A percentile compares a stretch with the other conserved stretches of the same genome.
These are phyloP conservation scores for Zelostemma sp. DNA, from an alignment of 1,140 invertebrate genomes.

Conservation along the genomic window DNA sequence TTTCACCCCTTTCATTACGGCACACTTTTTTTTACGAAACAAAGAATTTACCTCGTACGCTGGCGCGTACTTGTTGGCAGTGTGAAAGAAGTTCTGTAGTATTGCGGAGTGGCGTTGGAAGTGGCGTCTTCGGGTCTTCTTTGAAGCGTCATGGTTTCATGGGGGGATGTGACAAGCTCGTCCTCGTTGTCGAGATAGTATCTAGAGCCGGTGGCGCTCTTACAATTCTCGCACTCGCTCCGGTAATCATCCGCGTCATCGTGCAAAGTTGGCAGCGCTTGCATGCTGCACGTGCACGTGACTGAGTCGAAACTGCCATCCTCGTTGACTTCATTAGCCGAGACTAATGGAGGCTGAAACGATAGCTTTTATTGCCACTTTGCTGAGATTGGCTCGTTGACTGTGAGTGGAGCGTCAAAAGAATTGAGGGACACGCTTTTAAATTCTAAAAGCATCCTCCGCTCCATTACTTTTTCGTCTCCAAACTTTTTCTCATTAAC, in stretches of 20 bases:
- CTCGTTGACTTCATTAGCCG: constrained; percentile 62
- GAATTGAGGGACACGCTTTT: too few relatives aligned
- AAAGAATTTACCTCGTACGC: constrained; percentile 66
- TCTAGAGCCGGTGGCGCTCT: constrained; percentile 77
- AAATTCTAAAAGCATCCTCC: too few relatives aligned
- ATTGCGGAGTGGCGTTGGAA: constrained; percentile 66
- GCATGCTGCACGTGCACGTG: constrained; percentile 66
- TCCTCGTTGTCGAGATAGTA: constrained; percentile 76
- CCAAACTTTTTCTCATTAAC: too few relatives aligned
- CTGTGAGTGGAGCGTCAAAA: too few relatives aligned
- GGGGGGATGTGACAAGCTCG: constrained; percentile 69
- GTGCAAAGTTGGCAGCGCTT: constrained; percentile 64
- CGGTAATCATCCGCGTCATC: constrained; percentile 81
- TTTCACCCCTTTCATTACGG: not conserved
- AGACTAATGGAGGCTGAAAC: constrained; percentile 57
- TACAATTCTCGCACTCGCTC: constrained; percentile 87
- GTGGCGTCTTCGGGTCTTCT: constrained; percentile 72
- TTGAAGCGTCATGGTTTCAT: constrained; percentile 81
- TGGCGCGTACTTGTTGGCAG: constrained; percentile 77
- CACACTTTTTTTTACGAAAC: too few relatives aligned
- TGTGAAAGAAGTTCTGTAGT: constrained; percentile 78
- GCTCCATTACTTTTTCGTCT: too few relatives aligned
- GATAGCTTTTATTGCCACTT: not conserved
- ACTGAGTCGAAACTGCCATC: constrained; percentile 68
- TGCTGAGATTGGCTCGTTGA: not conserved